Conservation (phyloP, 1,140 invertebrate genomes). For the Drosophila sp. region DNA sequence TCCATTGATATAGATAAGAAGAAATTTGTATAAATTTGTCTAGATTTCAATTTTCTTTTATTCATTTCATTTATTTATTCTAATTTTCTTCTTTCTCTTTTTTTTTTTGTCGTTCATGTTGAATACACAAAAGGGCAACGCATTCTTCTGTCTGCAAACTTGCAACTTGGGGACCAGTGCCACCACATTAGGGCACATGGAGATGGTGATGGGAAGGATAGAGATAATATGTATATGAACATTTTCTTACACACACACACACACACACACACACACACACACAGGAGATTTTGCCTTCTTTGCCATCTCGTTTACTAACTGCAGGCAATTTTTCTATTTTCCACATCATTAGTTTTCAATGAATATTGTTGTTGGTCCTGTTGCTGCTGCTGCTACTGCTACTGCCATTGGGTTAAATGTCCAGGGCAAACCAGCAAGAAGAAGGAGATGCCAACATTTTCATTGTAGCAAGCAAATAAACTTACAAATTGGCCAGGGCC, state of each 20-base stretch:
- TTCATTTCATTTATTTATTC: neutral
- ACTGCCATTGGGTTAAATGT: slow-evolving; percentile 57
- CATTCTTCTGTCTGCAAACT: slow-evolving; percentile 26
- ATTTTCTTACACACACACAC: slow-evolving; percentile 4
- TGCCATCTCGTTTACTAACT: slow-evolving; percentile 48
- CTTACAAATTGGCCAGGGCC: slow-evolving; percentile 65
- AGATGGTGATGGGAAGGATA: neutral
- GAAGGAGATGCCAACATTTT: slow-evolving; percentile 29
- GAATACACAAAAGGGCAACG: slow-evolving; percentile 40
- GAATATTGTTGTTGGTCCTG: slow-evolving; percentile 61
- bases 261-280: neutral
- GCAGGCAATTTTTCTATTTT: slow-evolving; percentile 80
- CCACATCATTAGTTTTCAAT: slow-evolving; percentile 80
- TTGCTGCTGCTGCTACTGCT: slow-evolving; percentile 13
- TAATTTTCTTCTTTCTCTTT: neutral
- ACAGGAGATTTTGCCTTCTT: slow-evolving; percentile 18
- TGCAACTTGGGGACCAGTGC: slow-evolving; percentile 2
- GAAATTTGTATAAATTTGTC: neutral
- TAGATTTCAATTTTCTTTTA: slow-evolving; percentile 21
- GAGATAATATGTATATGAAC: slow-evolving; percentile 15
- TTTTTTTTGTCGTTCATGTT: neutral
- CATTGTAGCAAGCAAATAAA: slow-evolving; percentile 69
- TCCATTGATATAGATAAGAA: neutral
- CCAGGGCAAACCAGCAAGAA: slow-evolving; percentile 21
- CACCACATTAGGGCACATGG: neutral